Conservation (phyloP, 2,113 vertebrate species). For the Stigmatopora argus region DNA sequence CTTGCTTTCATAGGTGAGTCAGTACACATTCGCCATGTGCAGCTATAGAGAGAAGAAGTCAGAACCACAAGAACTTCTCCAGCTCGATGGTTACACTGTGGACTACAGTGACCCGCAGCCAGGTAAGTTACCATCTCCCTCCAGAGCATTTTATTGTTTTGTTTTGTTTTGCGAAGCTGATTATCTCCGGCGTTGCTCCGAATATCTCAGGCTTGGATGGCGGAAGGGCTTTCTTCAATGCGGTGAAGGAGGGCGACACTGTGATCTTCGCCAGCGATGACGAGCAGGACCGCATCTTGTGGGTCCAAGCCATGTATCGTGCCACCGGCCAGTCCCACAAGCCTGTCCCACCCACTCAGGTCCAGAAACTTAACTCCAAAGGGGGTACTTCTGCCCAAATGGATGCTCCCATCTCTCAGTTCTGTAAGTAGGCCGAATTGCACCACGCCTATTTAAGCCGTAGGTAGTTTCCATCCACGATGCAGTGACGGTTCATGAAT, state of each 20-base stretch:
- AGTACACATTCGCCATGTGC: slow-evolving; percentile 99
- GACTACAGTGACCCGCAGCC: slow-evolving; percentile 98
- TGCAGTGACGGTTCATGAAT: slow-evolving; percentile 60
- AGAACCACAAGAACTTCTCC: slow-evolving; percentile 94
- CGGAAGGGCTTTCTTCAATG: slow-evolving; percentile 96
- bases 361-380: slow-evolving; percentile 99
- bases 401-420: slow-evolving; percentile 98
- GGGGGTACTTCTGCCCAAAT: slow-evolving; percentile 93
- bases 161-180: background rate
- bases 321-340: slow-evolving; percentile 99
- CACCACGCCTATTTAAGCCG: slow-evolving; percentile 28
- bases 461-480: slow-evolving; percentile 51
- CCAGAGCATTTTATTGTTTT: background rate
- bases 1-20: slow-evolving; percentile 83
- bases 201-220: slow-evolving; percentile 85
- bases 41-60: slow-evolving; percentile 99
- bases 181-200: background rate
- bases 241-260: slow-evolving; percentile 97
- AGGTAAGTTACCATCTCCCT: slow-evolving; percentile 66
- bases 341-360: slow-evolving; percentile 96
- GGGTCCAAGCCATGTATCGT: slow-evolving; percentile 99
- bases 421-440: slow-evolving; percentile 88
- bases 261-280: slow-evolving; percentile 98
- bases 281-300: slow-evolving; percentile 96
- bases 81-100: slow-evolving; percentile 96